Conservation (phyloP, 2,888 invertebrate genomes). For the Rotaria socialis region DNA sequence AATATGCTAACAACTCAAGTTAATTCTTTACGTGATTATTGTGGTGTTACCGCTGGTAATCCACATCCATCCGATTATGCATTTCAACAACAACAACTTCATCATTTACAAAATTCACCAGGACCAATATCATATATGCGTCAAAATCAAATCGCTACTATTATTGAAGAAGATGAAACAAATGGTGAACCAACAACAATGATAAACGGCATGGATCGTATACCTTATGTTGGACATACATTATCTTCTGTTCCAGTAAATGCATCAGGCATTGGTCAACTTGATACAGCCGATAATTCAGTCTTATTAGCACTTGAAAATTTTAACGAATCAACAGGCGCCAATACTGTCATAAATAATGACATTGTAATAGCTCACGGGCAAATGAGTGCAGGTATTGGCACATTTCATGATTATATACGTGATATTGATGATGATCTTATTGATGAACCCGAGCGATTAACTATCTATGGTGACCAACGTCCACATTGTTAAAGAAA, state of each 20-base stretch:
- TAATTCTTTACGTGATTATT: slow-evolving; percentile 20
- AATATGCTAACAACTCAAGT: slow-evolving; percentile 1
- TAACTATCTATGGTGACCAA: neutral
- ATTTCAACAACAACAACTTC: neutral
- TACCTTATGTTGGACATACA: slow-evolving; percentile 1
- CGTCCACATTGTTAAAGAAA: neutral
- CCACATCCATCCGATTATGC: neutral
- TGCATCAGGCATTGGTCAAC: neutral
- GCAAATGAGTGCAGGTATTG: neutral
- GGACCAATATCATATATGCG: neutral
- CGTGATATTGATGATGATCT: neutral
- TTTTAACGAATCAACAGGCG: neutral
- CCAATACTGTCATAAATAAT: neutral
- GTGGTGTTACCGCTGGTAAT: slow-evolving; percentile 4
- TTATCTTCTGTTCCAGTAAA: neutral
- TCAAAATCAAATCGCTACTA: neutral
- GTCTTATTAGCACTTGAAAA: neutral
- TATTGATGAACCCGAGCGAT: slow-evolving; percentile 8
- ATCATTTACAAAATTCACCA: neutral
- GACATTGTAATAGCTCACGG: neutral
- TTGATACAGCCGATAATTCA: neutral
- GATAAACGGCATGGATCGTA: neutral
- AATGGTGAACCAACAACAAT: neutral
- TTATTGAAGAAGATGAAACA: neutral
- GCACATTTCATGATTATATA: neutral